Base-by-base conservation (phyloP, 1,140 invertebrate genomes). In the Drosophila asahinai region DNA sequence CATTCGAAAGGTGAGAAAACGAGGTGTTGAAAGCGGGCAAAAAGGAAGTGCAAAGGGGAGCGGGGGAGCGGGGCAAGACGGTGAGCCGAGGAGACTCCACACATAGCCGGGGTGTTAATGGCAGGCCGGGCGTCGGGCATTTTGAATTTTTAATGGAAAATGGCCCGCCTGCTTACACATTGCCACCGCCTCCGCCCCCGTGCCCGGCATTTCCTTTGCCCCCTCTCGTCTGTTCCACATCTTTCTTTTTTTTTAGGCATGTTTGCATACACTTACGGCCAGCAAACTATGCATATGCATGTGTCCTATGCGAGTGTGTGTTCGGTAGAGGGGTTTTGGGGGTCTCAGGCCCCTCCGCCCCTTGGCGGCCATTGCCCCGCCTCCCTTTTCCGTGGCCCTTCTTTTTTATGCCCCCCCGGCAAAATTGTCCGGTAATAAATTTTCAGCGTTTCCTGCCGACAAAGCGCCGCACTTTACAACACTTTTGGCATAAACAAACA, bases 401-500 rank as follows among this genome's bases (percentile, higher is more conserved):
- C 52, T 65, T 64, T 87, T 87, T 87, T 87, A 75, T 79, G 75
- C 82, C 78, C 77, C 77, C 81, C 47, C 60, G 74, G 84, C 81
- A 91, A 90, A 89, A 89, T 89, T 90, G 86, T 90, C 86, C 86
- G 86, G 86, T 89, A 89, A 89, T 89, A 89, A 89, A 89, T 89
- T 89, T 89, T 90, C 86, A 91, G 82, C 86, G 86, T 80, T 89
- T 89, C 86, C 86, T 89, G 86, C 86, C 86, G 86, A 89, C 86
- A 89, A 89, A 89, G 86, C 86, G 86, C 81, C 86, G 84, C 84
- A 84, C 84, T 89, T 90, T 90, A 89, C 84, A 89, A 90, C 84
- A 89, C 84, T 89, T 89, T 89, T 79, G 84, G 84, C 86, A 89
- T 89, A 89, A 89, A 90, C 84, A 87, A 87, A 87, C 84, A 89